A percentile compares a stretch with the other conserved stretches of the same genome.
Evolutionary conservation across 2,888 invertebrate species (phyloP).

Genomic region (Acronicta aceris): DNA sequence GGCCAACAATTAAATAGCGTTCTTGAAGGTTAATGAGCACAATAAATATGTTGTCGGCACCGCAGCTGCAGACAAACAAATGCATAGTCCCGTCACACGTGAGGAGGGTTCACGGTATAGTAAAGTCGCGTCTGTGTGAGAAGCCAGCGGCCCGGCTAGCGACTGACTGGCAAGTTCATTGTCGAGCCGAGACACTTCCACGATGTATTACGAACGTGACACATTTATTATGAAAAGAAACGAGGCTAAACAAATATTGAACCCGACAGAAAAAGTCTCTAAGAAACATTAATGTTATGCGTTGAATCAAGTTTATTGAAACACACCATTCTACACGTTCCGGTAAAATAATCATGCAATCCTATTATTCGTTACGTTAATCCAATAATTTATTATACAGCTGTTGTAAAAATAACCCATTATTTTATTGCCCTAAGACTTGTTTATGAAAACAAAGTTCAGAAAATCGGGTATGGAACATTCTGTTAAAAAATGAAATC

Average conservation of each 20-base stretch:
- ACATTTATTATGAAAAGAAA: constrained; percentile 70
- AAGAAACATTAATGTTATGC: constrained; percentile 37
- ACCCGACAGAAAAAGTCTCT: constrained; percentile 58
- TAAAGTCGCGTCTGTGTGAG: constrained; percentile 63
- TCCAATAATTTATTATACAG: constrained; percentile 69
- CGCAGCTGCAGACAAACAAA: constrained; percentile 88
- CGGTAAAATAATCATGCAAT: constrained; percentile 61
- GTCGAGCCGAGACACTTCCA: constrained; percentile 72
- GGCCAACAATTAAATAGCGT: constrained; percentile 89
- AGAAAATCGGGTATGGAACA: constrained; percentile 71
- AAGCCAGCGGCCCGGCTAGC: constrained; percentile 68
- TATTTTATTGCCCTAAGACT: constrained; percentile 70
- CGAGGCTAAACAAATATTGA: constrained; percentile 72
- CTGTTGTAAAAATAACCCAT: constrained; percentile 70
- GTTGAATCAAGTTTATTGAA: constrained; percentile 62
- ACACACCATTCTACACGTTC: constrained; percentile 55
- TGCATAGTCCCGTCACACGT: constrained; percentile 83
- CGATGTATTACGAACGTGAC: constrained; percentile 73
- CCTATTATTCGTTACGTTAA: constrained; percentile 64
- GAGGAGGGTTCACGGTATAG: constrained; percentile 75
- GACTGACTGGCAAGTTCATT: constrained; percentile 83
- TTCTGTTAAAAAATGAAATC: constrained; percentile 69
- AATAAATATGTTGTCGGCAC: constrained; percentile 89
- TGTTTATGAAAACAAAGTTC: constrained; percentile 77
- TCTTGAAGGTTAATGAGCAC: constrained; percentile 89